Conservation (phyloP, 2,113 vertebrate genomes). For the Marmota flaviventris region DNA sequence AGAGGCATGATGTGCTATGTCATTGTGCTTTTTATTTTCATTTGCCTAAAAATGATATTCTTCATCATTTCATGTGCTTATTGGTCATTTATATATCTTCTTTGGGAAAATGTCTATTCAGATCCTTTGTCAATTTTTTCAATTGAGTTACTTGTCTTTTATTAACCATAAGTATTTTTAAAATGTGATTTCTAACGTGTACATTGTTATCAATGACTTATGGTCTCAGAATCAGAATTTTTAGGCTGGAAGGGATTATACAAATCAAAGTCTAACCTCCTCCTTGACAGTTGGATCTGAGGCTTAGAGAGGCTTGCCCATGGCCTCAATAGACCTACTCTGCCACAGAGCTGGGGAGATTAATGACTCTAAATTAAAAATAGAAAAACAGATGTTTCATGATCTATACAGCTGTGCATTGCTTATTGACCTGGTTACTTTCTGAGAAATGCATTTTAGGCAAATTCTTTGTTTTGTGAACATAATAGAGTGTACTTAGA, state of each 20-base stretch:
- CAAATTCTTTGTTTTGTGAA: background rate
- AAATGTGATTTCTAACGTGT: constrained; percentile 22
- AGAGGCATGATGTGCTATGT: background rate
- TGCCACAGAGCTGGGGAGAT: background rate
- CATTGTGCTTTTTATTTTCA: background rate
- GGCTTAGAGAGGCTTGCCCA: background rate
- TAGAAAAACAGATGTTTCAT: background rate
- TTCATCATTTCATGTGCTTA: constrained; percentile 7
- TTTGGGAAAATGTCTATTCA: background rate
- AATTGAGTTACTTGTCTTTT: constrained; percentile 12
- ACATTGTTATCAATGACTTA: background rate
- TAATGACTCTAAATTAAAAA: background rate
- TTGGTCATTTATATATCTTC: background rate
- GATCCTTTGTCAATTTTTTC: constrained; percentile 11
- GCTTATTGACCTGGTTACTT: background rate
- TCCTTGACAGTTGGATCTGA: background rate
- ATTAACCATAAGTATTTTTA: background rate
- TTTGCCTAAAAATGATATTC: background rate
- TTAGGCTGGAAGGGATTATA: background rate
- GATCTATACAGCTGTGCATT: background rate
- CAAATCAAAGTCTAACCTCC: background rate
- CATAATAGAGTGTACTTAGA: background rate
- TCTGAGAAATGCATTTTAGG: background rate
- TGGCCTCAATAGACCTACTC: background rate
- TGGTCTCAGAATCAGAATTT: constrained; percentile 19